Conservation (phyloP, 2,888 invertebrate species). For the Acleris emargana region DNA sequence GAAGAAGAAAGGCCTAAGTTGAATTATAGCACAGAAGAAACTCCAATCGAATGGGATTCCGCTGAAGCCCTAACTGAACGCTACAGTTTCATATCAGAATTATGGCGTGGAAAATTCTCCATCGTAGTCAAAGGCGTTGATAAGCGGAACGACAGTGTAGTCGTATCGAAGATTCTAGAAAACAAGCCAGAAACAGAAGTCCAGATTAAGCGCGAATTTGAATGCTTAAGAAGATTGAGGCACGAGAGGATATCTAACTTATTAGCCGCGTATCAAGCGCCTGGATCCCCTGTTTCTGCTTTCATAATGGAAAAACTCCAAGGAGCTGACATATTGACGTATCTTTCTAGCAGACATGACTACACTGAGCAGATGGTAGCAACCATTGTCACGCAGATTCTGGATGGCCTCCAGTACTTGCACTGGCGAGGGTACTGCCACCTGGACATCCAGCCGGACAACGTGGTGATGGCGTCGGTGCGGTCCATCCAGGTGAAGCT, state of each 20-base stretch:
- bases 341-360: slow-evolving; percentile 93
- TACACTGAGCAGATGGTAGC: slow-evolving; percentile 97
- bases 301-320: slow-evolving; percentile 92
- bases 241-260: slow-evolving; percentile 94
- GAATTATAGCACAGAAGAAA: slow-evolving; percentile 89
- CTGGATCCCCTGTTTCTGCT: slow-evolving; percentile 87
- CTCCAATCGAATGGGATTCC: slow-evolving; percentile 89
- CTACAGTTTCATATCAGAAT: slow-evolving; percentile 93
- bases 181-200: slow-evolving; percentile 86
- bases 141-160: slow-evolving; percentile 88
- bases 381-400: slow-evolving; percentile 91
- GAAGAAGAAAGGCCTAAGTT: slow-evolving; percentile 86
- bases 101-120: slow-evolving; percentile 93
- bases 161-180: slow-evolving; percentile 93
- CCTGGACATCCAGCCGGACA: slow-evolving; percentile 96
- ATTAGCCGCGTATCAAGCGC: slow-evolving; percentile 88
- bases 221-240: slow-evolving; percentile 90
- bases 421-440: slow-evolving; percentile 97
- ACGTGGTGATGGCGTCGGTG: slow-evolving; percentile 95
- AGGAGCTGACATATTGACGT: slow-evolving; percentile 95
- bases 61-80: slow-evolving; percentile 87
- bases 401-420: slow-evolving; percentile 96
- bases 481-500: slow-evolving; percentile 94
- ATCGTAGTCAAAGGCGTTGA: slow-evolving; percentile 91
- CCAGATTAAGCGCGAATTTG: slow-evolving; percentile 91